phyloP scores from a whole-genome alignment of 2,888 invertebrate genomes.

The Ephialtes manifestator region DNA sequence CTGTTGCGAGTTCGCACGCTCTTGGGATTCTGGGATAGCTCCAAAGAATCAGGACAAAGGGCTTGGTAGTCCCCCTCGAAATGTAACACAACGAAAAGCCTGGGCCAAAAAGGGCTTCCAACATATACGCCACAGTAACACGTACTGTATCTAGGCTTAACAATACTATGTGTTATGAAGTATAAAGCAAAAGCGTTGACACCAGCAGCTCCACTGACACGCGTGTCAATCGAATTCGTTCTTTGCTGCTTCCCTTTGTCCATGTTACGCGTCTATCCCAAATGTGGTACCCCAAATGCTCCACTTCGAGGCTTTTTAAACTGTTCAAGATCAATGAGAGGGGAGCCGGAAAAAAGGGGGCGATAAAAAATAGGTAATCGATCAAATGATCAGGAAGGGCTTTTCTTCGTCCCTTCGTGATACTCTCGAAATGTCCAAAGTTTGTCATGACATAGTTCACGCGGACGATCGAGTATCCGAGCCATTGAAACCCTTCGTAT shows the following conservation, averaged over 20 bases:
- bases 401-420: neutral
- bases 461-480: constrained; percentile 28
- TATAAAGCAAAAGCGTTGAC: constrained; percentile 57
- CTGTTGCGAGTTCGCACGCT: constrained; percentile 57
- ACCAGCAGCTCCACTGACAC: constrained; percentile 71
- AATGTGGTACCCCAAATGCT: constrained; percentile 52
- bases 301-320: constrained; percentile 56
- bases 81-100: neutral
- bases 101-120: constrained; percentile 11
- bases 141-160: constrained; percentile 9
- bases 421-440: constrained; percentile 21
- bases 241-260: constrained; percentile 23
- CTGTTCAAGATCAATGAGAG: constrained; percentile 33
- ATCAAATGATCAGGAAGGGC: constrained; percentile 51
- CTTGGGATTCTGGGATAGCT: constrained; percentile 26
- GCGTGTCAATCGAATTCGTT: constrained; percentile 73
- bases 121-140: constrained; percentile 19
- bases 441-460: constrained; percentile 53
- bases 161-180: constrained; percentile 24
- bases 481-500: constrained; percentile 25
- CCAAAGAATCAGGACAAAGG: constrained; percentile 61
- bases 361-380: constrained; percentile 43
- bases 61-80: constrained; percentile 47
- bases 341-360: neutral
- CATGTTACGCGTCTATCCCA: constrained; percentile 15